Percentiles rank a stretch among this genome's conserved stretches.
These are phyloP conservation scores for Platycercus adscitus DNA, from an alignment of 2,113 vertebrate species.

Conservation along the genomic window DNA sequence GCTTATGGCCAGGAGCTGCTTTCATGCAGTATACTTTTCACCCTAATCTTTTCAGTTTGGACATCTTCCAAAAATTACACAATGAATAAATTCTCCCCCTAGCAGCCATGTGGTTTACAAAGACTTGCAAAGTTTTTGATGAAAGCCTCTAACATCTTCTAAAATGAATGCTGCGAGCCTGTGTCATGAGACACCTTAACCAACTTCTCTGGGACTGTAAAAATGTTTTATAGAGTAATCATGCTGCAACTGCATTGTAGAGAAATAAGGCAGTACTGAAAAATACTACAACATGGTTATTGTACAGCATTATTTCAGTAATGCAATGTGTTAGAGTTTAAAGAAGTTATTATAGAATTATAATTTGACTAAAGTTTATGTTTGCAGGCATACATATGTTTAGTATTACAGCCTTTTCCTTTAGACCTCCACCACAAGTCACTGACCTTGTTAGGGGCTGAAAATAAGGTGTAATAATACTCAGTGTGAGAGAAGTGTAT, in stretches of 20 bases:
- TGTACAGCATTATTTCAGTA: constrained; percentile 7
- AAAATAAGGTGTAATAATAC: background rate
- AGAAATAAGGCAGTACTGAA: constrained; percentile 30
- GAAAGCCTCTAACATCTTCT: background rate
- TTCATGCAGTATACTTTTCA: background rate
- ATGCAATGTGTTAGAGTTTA: constrained; percentile 6
- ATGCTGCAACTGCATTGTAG: constrained; percentile 3
- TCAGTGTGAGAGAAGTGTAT: background rate
- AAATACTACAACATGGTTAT: constrained; percentile 25
- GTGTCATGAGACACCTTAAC: background rate
- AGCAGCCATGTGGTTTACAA: background rate
- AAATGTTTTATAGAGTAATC: constrained; percentile 63
- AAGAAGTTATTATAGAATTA: constrained; percentile 41
- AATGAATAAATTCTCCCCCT: constrained; percentile 7
- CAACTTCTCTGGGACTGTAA: constrained; percentile 42
- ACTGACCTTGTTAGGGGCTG: constrained; percentile 17
- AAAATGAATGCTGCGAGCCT: constrained; percentile 8
- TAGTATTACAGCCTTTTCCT: background rate
- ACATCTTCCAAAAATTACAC: constrained; percentile 13
- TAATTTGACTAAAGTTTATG: constrained; percentile 19
- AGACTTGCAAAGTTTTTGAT: constrained; percentile 25
- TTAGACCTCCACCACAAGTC: background rate
- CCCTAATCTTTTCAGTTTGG: constrained; percentile 34
- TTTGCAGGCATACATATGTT: background rate
- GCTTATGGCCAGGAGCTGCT: background rate